Evolutionary conservation across 2,797 vertebrate genomes (phyloP).

Genomic region (Knipowitschia caucasica): DNA sequence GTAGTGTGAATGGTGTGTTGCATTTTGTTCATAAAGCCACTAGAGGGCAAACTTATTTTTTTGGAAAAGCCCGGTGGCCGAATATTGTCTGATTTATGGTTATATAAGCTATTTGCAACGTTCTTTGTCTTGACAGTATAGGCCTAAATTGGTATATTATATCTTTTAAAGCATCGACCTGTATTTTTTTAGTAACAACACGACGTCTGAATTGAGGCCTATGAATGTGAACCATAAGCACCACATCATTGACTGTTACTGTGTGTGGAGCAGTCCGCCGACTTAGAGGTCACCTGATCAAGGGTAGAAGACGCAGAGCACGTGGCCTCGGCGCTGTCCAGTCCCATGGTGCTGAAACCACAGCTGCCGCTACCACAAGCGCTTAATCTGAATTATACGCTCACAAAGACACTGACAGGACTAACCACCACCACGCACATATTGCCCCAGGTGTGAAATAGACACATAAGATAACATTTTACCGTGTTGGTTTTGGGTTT

Average conservation of each 20-base stretch:
- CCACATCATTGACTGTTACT: background rate
- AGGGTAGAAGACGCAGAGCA: background rate
- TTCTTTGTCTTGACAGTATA: background rate
- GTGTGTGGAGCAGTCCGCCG: background rate
- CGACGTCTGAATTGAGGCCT: too few species aligned
- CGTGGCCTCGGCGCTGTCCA: slow-evolving; percentile 54
- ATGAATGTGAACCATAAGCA: too few species aligned
- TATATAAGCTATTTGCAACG: background rate
- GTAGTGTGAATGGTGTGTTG: background rate
- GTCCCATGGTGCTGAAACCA: slow-evolving; percentile 58
- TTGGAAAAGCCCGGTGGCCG: background rate
- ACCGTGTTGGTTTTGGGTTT: background rate
- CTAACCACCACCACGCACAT: background rate
- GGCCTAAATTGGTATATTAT: too few species aligned
- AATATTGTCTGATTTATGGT: background rate
- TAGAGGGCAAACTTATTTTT: slow-evolving; percentile 40
- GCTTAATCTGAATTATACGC: slow-evolving; percentile 38
- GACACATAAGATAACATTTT: slow-evolving; percentile 25
- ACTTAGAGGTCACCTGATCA: background rate
- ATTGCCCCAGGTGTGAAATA: slow-evolving; percentile 30
- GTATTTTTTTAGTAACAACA: too few species aligned
- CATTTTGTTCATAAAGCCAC: slow-evolving; percentile 30
- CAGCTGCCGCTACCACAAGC: slow-evolving; percentile 22
- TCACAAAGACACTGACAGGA: slow-evolving; percentile 19
- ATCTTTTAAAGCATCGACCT: too few species aligned